phyloP scores from a whole-genome alignment of 2,797 vertebrate species.

The Natrix natrix region DNA sequence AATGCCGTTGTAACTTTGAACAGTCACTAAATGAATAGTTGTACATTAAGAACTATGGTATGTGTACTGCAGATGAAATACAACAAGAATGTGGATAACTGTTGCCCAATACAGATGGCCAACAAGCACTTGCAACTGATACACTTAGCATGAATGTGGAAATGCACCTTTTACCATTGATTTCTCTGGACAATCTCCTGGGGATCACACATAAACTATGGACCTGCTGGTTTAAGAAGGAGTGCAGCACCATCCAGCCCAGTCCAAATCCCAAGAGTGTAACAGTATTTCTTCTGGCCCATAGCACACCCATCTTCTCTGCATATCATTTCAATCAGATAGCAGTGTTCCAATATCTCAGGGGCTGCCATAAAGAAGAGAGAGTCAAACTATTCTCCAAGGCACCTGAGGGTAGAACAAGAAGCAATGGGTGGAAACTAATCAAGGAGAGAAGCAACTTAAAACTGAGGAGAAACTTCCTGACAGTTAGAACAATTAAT shows the following conservation, averaged over 20 bases:
- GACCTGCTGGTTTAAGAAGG: not conserved
- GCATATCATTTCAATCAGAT: not conserved
- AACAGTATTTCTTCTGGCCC: not conserved
- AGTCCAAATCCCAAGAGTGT: not conserved
- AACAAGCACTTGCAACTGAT: not conserved
- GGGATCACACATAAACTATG: not conserved
- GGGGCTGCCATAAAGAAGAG: too few species aligned
- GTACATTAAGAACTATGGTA: not conserved
- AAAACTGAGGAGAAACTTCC: too few species aligned
- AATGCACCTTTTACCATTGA: not conserved
- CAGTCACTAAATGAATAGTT: not conserved
- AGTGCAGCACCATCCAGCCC: not conserved
- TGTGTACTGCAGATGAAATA: not conserved
- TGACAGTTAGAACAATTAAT: too few species aligned
- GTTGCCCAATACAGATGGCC: not conserved
- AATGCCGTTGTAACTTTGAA: not conserved
- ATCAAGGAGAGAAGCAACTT: too few species aligned
- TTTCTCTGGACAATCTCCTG: not conserved
- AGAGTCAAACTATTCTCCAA: too few species aligned
- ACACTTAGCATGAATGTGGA: not conserved
- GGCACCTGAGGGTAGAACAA: too few species aligned
- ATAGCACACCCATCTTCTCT: not conserved
- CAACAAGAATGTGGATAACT: not conserved
- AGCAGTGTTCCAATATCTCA: too few species aligned
- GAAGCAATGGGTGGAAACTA: too few species aligned